Evolutionary conservation across 2,888 invertebrate species (phyloP), one percentile per base, ranked within the genome.

Genomic region (Synergus gifuensis): DNA sequence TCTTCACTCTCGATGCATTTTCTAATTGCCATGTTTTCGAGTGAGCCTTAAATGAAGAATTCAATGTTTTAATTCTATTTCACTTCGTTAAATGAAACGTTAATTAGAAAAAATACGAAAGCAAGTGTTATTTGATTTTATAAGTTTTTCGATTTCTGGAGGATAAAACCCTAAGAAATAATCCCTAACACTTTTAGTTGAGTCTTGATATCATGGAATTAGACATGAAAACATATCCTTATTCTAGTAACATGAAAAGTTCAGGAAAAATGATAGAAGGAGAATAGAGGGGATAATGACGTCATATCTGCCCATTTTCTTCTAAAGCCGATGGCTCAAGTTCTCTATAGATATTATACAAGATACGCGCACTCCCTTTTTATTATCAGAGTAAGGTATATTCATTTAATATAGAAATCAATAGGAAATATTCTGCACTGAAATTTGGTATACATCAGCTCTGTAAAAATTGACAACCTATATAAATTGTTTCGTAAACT

Each of bases 371-470:
- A 49, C 14, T 18, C 46, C 22, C 67, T 67, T 44, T 67, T 44
- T 46, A 44, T 44, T 67, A 46, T 44, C 46, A 5, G 46, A 67
- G 46, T 46, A 67, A 22, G 46, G 67, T 44, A 22, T 67, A 67
- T 46, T 67, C 22, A 67, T 67, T 46, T 67, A 67, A 44, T 46
- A 67, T 67, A 67, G 46, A 67, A 67, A 28, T 28, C 28, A 28
- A 28, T 28, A 28, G 28, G 28, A 28, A 28, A 28, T 28, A 28
- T 3, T 28, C 28, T 28, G 0, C 28, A 3, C 2, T 28, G 28
- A 28, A 28, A 28, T 28, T 28, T 28, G 3, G 28, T 28, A n/a
- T n/a, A 28, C 28, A 28, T 28, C 28, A 28, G 28, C 28, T 28
- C 28, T 28, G 28, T 28, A 28, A 28, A 28, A 28, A 28, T 28